These are phyloP conservation scores for Sarcophaga rosellei DNA, from an alignment of 2,888 invertebrate genomes.

Conservation along the genomic window DNA sequence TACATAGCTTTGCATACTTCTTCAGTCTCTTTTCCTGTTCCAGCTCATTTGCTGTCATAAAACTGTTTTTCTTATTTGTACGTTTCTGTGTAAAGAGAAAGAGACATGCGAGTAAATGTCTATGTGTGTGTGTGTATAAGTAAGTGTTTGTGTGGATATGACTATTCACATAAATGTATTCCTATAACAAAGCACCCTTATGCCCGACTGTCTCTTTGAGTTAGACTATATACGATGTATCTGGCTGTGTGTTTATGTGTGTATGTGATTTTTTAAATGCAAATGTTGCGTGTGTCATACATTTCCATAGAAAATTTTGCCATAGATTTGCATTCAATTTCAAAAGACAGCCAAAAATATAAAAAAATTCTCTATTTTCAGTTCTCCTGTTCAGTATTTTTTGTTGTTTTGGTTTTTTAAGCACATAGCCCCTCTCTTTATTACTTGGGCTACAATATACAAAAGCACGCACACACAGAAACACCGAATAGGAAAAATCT, in stretches of 20 bases:
- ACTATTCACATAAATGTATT: neutral
- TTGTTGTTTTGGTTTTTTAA: conserved; percentile 23
- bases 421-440: conserved; percentile 44
- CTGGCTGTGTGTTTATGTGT: too few relatives aligned
- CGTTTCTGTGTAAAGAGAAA: neutral
- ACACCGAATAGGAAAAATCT: conserved; percentile 71
- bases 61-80: neutral
- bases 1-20: neutral
- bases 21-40: conserved; percentile 25
- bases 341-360: conserved; percentile 45
- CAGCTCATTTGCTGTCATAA: conserved; percentile 55
- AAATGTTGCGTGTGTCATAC: conserved; percentile 61
- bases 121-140: too few relatives aligned
- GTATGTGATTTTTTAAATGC: neutral
- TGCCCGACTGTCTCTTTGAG: neutral
- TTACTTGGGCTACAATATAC: conserved; percentile 47
- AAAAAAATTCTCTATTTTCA: conserved; percentile 20
- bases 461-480: conserved; percentile 52
- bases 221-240: neutral
- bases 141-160: too few relatives aligned
- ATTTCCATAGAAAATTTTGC: conserved; percentile 68
- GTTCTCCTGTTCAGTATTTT: neutral
- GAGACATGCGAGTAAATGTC: too few relatives aligned
- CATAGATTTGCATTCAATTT: conserved; percentile 66
- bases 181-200: neutral